Base-by-base conservation (phyloP, 2,113 vertebrate species). In the Arvicanthis niloticus region DNA sequence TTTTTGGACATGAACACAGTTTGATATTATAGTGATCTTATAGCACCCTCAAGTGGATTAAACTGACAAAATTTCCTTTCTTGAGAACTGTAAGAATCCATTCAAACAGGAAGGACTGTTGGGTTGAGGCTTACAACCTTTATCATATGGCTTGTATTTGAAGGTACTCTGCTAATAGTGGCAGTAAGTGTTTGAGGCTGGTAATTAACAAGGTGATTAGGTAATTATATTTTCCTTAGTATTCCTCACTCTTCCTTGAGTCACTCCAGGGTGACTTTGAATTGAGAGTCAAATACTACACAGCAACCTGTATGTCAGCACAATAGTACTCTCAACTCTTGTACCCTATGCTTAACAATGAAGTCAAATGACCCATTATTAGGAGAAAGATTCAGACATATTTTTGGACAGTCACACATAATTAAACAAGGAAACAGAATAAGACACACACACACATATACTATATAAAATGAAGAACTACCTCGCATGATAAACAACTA, bases 11-110 rank as follows among this genome's bases (percentile, higher is more conserved):
- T 92, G 24, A 34, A 58, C 17, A 29, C 34, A 93, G 45, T 86
- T 34, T 89, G 72, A 80, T 93, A 84, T 15, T 31, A 95, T 42
- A 88, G 88, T 96, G 92, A 97, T 98, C 96, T 95, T 96, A 92
- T 19, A 95, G 96, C 97, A 93, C 98, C 98, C 97, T 97, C 98
- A 96, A 92, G 97, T 98, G 98, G 97, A 93, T 73, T 78, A 87
- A 21, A 84, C 40, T 80, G 75, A 88, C 72, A 88, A 29, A 89
- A 67, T 70, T 93, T 89, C 24, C 40, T 67, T 94, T 84, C 53
- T 94, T 92, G 29, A 92, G 51, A 58, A 68, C 19, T 91, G 8
- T 62, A 91, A 26, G 42, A 84, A 91, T 51, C 37, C 29, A 62
- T 93, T 95, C 89, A 92, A 78, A 80, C 72, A 51, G 51, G 45